These are phyloP conservation scores for Suillia variegata DNA, from an alignment of 2,888 invertebrate species.

Conservation along the genomic window DNA sequence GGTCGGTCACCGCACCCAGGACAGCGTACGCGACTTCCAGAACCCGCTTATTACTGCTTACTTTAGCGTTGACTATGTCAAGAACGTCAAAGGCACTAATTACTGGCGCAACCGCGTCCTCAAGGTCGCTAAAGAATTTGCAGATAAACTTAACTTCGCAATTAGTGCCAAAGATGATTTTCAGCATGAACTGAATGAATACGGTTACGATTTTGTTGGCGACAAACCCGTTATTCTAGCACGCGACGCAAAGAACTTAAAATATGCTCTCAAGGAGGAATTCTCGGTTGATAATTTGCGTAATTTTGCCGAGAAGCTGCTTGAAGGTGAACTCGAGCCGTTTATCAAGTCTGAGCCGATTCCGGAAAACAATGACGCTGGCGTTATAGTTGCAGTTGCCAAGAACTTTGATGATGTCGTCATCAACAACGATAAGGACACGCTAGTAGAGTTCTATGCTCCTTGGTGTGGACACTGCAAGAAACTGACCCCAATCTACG, in stretches of 20 bases:
- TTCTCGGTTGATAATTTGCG: slow-evolving; percentile 89
- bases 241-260: slow-evolving; percentile 81
- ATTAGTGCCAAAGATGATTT: slow-evolving; percentile 93
- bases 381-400: slow-evolving; percentile 89
- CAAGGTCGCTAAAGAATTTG: slow-evolving; percentile 68
- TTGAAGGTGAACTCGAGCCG: slow-evolving; percentile 83
- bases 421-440: slow-evolving; percentile 87
- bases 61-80: slow-evolving; percentile 92
- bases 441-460: slow-evolving; percentile 97
- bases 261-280: slow-evolving; percentile 86
- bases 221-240: slow-evolving; percentile 91
- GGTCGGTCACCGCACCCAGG: slow-evolving; percentile 87
- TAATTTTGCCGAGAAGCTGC: slow-evolving; percentile 81
- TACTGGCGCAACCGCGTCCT: slow-evolving; percentile 98
- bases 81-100: slow-evolving; percentile 97
- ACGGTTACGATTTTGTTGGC: slow-evolving; percentile 84
- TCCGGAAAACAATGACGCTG: slow-evolving; percentile 82
- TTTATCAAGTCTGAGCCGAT: slow-evolving; percentile 94
- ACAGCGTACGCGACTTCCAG: slow-evolving; percentile 83
- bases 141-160: slow-evolving; percentile 76
- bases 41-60: slow-evolving; percentile 91
- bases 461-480: slow-evolving; percentile 99
- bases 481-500: slow-evolving; percentile 89
- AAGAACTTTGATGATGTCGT: slow-evolving; percentile 97
- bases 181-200: slow-evolving; percentile 92